These are phyloP conservation scores for Amphipoea oculea DNA, from an alignment of 2,888 invertebrate genomes.

Conservation along the genomic window DNA sequence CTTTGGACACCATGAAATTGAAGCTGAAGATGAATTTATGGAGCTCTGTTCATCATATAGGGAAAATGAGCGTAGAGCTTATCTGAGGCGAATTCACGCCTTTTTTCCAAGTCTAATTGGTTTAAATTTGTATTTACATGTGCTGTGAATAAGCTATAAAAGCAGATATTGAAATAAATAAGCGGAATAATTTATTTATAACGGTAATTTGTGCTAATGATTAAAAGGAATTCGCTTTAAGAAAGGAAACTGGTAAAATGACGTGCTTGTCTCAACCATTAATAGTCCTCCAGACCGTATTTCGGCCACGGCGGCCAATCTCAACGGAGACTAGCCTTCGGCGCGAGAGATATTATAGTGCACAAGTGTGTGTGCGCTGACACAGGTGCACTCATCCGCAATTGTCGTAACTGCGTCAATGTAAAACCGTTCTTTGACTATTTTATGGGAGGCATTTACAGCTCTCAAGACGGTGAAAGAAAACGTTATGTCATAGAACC, in stretches of 20 bases:
- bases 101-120: slow-evolving; percentile 40
- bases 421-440: not conserved
- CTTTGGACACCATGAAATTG: slow-evolving; percentile 24
- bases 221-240: not conserved
- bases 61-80: slow-evolving; percentile 49
- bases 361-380: not conserved
- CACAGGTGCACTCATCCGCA: not conserved
- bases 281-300: not conserved
- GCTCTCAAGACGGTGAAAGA: not conserved
- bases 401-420: not conserved
- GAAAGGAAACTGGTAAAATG: not conserved
- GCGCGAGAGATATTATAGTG: not conserved
- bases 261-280: not conserved
- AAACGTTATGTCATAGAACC: not conserved
- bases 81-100: slow-evolving; percentile 23
- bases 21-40: slow-evolving; percentile 28
- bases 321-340: not conserved
- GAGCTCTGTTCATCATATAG: slow-evolving; percentile 18
- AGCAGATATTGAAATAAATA: slow-evolving; percentile 35
- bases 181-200: slow-evolving; percentile 40
- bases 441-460: not conserved
- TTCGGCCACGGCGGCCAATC: not conserved
- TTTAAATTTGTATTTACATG: slow-evolving; percentile 18
- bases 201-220: slow-evolving; percentile 25
- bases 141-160: slow-evolving; percentile 35